Base-by-base conservation (phyloP, 2,888 invertebrate genomes). In the Ferdinandea cuprea region DNA sequence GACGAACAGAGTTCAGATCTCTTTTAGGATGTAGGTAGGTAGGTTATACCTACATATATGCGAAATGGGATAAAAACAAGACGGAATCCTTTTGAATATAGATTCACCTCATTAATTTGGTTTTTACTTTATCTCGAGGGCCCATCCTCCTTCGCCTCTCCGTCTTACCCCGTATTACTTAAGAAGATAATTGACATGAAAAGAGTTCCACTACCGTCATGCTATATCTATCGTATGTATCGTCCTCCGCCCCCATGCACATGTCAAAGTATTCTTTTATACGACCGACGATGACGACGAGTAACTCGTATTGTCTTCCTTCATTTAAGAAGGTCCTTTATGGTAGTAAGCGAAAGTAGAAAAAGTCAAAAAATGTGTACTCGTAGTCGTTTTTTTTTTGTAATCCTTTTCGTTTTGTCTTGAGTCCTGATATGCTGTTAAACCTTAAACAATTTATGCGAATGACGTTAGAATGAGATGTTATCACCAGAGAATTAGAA, bases 141-240 rank as follows among this genome's bases (percentile, higher is more conserved):
- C n/a, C n/a, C n/a, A n/a, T n/a, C n/a, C n/a, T n/a, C n/a, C n/a
- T 30, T 44, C 35, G 11, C 17, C n/a, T 56, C 19, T 40, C n/a
- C 42, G 11, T 11, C 6, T 8, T 11, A 13, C 4, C 56, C 17
- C 28, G n/a, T 56, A 32, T 79, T 61, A 66, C 73, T 59, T 32
- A 73, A 74, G 68, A 68, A 32, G 61, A 73, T 79, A 79, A 79
- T 79, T 79, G 79, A 73, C 79, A 73, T 79, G 61, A 15, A 52
- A 72, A 79, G 72, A 54, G 63, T 59, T 61, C 66, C 37, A 59
- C 50, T 58, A 32, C 42, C 35, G 28, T 52, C 25, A 52, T 30
- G 25, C 56, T 1, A 1, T 25, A 19, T 2, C 25, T 5, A 25
- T 25, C 15, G n/a, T n/a, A n/a, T n/a, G n/a, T n/a, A n/a, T n/a